phyloP scores from a whole-genome alignment of 2,888 invertebrate species.

The Epicampocera succincta region DNA sequence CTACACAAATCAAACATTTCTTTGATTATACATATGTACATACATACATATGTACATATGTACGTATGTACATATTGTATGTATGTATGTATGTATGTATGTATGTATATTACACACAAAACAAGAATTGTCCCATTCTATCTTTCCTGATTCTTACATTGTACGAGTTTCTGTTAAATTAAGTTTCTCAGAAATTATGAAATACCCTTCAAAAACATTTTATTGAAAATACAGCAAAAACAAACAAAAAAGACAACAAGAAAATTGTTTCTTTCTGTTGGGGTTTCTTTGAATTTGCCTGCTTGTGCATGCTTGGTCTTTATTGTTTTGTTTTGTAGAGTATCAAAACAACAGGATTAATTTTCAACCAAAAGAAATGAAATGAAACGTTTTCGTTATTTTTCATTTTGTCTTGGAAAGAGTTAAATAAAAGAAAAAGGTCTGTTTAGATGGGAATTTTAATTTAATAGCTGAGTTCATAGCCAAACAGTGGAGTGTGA shows the following conservation, averaged over 20 bases:
- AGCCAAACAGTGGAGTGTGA: no score
- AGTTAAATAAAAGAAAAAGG: background rate
- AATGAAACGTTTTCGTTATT: background rate
- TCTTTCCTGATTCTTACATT: background rate
- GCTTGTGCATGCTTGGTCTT: slow-evolving; percentile 51
- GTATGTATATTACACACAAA: no score
- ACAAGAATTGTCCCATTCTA: no score
- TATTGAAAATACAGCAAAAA: background rate
- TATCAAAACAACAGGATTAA: slow-evolving; percentile 48
- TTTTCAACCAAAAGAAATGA: slow-evolving; percentile 31
- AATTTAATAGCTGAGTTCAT: no score
- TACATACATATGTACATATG: no score
- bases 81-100: no score
- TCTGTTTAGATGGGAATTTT: background rate
- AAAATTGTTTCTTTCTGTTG: background rate
- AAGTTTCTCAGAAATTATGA: slow-evolving; percentile 57
- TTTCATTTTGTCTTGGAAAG: no score
- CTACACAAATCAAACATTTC: no score
- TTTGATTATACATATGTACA: no score
- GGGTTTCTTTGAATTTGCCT: slow-evolving; percentile 49
- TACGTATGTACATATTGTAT: no score
- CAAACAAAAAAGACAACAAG: background rate
- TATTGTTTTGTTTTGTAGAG: slow-evolving; percentile 9
- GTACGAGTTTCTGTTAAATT: slow-evolving; percentile 22
- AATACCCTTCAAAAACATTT: slow-evolving; percentile 30